A percentile compares a stretch with the other conserved stretches of the same genome.
These are phyloP conservation scores for Oedothorax gibbosus DNA, from an alignment of 1,140 invertebrate species.

Conservation along the genomic window DNA sequence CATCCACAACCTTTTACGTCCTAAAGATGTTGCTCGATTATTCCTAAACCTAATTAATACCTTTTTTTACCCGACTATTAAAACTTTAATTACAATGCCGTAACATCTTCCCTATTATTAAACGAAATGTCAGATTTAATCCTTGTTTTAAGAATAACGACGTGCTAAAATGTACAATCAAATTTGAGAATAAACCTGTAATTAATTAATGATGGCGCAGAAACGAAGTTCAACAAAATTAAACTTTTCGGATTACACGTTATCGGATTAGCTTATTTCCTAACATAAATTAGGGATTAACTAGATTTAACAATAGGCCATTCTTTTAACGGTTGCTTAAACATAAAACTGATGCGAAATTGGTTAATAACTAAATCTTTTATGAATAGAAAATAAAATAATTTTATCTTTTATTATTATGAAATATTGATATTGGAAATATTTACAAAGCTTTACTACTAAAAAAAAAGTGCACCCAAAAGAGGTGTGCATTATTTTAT, in stretches of 20 bases:
- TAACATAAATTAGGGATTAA: slow-evolving; percentile 24
- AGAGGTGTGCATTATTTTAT: too few relatives aligned
- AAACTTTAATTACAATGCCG: too few relatives aligned
- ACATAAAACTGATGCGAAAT: neutral
- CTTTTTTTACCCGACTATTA: too few relatives aligned
- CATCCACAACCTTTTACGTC: too few relatives aligned
- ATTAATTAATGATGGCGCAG: slow-evolving; percentile 38
- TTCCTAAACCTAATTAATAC: too few relatives aligned
- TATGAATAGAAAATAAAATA: too few relatives aligned
- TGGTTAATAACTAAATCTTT: neutral
- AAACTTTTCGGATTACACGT: slow-evolving; percentile 16
- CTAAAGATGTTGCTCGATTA: too few relatives aligned
- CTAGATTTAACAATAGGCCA: neutral
- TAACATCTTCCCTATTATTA: too few relatives aligned
- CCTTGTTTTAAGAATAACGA: slow-evolving; percentile 19
- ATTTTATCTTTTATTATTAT: too few relatives aligned
- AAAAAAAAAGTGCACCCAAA: too few relatives aligned
- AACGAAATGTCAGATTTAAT: neutral
- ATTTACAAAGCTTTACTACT: too few relatives aligned
- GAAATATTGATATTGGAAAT: too few relatives aligned
- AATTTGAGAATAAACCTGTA: slow-evolving; percentile 30
- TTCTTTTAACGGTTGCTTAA: neutral
- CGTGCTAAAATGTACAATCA: neutral
- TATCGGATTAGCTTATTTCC: neutral
- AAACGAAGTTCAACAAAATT: neutral